These are phyloP conservation scores for Caranx melampygus DNA, from an alignment of 2,113 vertebrate genomes.

Conservation along the genomic window DNA sequence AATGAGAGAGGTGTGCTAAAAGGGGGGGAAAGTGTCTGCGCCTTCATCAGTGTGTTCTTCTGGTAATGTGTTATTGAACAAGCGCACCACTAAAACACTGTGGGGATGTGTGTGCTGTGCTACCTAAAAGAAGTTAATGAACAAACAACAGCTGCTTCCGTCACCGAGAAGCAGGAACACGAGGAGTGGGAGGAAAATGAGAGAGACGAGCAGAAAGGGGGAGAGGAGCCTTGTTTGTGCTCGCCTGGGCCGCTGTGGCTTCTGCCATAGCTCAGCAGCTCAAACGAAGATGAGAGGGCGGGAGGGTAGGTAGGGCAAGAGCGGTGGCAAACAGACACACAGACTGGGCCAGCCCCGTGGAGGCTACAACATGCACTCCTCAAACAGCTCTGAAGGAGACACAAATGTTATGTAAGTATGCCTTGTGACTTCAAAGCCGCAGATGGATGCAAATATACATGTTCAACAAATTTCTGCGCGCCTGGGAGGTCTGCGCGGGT, in stretches of 20 bases:
- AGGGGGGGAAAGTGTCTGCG: neutral
- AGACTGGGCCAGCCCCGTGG: conserved; percentile 53
- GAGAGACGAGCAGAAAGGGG: conserved; percentile 32
- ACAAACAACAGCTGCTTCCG: conserved; percentile 75
- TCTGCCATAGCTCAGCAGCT: conserved; percentile 40
- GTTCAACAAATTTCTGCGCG: conserved; percentile 36
- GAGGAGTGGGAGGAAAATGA: conserved; percentile 52
- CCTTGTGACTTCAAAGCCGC: conserved; percentile 49
- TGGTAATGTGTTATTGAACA: neutral
- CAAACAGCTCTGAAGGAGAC: conserved; percentile 31
- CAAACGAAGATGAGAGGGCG: conserved; percentile 48
- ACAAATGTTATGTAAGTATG: conserved; percentile 50
- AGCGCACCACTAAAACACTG: conserved; percentile 19
- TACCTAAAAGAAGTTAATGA: conserved; percentile 62
- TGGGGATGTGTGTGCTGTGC: conserved; percentile 36
- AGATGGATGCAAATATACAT: conserved; percentile 35
- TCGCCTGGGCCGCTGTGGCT: conserved; percentile 54
- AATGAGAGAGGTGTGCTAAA: conserved; percentile 27
- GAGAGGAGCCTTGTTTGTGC: conserved; percentile 27
- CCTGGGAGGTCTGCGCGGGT: neutral
- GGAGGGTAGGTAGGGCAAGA: conserved; percentile 30
- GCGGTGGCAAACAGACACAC: conserved; percentile 32
- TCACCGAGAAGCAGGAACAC: conserved; percentile 31
- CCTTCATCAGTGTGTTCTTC: neutral
- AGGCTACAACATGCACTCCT: conserved; percentile 33